These are phyloP conservation scores for Schizopygopsis pylzovi DNA, from an alignment of 2,797 vertebrate species.

Conservation along the genomic window DNA sequence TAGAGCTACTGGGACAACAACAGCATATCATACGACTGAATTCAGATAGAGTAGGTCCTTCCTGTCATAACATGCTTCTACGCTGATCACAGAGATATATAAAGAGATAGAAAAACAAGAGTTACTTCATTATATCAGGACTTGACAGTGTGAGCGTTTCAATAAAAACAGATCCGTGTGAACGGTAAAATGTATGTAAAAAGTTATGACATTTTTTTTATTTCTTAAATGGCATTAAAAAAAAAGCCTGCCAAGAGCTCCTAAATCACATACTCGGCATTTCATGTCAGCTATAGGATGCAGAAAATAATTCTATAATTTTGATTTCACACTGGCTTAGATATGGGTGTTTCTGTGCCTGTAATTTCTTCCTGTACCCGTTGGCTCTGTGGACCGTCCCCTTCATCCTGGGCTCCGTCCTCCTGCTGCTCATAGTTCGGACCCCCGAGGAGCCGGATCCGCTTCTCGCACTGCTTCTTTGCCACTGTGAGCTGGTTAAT, in stretches of 20 bases:
- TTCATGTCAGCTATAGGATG: background rate
- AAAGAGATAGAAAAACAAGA: background rate
- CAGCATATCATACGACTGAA: slow-evolving; percentile 35
- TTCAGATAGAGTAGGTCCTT: background rate
- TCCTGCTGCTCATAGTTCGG: slow-evolving; percentile 92
- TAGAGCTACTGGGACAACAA: slow-evolving; percentile 15
- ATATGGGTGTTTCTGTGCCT: background rate
- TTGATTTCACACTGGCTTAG: background rate
- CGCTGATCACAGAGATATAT: background rate
- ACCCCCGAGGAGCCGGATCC: slow-evolving; percentile 90
- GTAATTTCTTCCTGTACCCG: slow-evolving; percentile 77
- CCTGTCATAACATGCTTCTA: background rate
- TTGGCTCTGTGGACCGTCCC: slow-evolving; percentile 88
- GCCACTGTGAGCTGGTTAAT: slow-evolving; percentile 98
- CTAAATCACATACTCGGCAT: background rate
- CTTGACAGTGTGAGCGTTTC: background rate
- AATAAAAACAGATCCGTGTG: background rate
- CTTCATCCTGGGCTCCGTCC: slow-evolving; percentile 84
- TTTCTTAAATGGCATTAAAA: no score
- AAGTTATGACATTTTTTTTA: no score
- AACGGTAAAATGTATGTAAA: no score
- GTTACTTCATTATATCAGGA: background rate
- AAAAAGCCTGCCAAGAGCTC: background rate
- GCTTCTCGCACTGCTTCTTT: slow-evolving; percentile 98
- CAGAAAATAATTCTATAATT: background rate